Evolutionary conservation across 2,113 vertebrate species (phyloP).

Genomic region (Oriolus oriolus): DNA sequence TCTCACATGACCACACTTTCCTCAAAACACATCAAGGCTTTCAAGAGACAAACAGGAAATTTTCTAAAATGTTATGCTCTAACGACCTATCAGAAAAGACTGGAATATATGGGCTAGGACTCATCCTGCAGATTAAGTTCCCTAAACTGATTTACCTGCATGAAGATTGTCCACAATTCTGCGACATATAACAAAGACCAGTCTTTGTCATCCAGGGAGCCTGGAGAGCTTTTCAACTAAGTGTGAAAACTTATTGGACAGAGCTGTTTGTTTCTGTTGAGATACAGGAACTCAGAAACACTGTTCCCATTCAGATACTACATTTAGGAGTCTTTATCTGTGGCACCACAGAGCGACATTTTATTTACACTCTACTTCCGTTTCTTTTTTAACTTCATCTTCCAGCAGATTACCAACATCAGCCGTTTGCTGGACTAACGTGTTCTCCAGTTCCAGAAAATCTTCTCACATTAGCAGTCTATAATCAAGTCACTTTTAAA

Average conservation of each 20-base stretch:
- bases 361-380: not conserved
- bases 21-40: not conserved
- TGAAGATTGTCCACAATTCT: not conserved
- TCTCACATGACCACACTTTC: not conserved
- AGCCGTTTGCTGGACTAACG: not conserved
- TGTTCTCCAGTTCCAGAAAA: not conserved
- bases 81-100: not conserved
- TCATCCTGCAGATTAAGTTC: not conserved
- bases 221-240: not conserved
- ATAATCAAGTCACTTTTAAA: not conserved
- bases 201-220: not conserved
- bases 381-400: not conserved
- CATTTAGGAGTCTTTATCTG: not conserved
- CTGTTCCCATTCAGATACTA: not conserved
- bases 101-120: not conserved
- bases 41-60: not conserved
- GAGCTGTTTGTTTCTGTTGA: not conserved
- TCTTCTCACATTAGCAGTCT: not conserved
- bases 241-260: not conserved
- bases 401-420: not conserved
- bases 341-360: not conserved
- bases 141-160: not conserved
- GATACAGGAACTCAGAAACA: not conserved
- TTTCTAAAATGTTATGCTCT: not conserved
- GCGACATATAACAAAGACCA: not conserved